Percentiles rank a stretch among this genome's conserved stretches.
Evolutionary conservation across 2,797 vertebrate genomes (phyloP).

Genomic region (Pseudochirops corinnae): DNA sequence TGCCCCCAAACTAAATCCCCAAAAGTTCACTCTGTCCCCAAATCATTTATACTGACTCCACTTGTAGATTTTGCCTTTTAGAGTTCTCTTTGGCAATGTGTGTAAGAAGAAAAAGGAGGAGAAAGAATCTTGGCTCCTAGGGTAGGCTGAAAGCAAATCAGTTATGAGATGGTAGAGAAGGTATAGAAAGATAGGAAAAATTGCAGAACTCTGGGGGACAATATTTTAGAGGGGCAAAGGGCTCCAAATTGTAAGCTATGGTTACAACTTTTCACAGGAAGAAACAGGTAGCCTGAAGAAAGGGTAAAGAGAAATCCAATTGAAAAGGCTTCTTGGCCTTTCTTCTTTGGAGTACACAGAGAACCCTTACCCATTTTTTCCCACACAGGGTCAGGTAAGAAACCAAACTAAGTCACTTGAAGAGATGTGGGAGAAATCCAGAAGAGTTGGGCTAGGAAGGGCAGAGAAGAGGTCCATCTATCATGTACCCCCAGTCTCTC

Average conservation of each 20-base stretch:
- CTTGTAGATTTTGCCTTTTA: not conserved
- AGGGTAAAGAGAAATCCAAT: not conserved
- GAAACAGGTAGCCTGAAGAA: not conserved
- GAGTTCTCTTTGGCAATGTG: not conserved
- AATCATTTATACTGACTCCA: not conserved
- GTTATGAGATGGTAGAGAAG: not conserved
- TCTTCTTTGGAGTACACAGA: not conserved
- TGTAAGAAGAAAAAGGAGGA: not conserved
- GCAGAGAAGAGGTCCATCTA: not conserved
- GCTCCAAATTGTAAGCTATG: not conserved
- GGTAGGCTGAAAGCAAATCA: not conserved
- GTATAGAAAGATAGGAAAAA: not conserved
- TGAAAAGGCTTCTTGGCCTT: not conserved
- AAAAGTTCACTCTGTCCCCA: not conserved
- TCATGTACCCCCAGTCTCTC: not conserved
- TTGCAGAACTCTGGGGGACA: not conserved
- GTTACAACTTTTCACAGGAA: not conserved
- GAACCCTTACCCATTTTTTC: not conserved
- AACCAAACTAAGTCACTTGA: not conserved
- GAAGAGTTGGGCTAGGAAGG: not conserved
- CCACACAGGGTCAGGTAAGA: not conserved
- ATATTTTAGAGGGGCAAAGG: not conserved
- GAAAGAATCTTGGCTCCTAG: not conserved
- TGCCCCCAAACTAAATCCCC: not conserved
- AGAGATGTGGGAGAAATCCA: not conserved